phyloP scores from a whole-genome alignment of 2,113 vertebrate genomes.

The Montifringilla adamsi region DNA sequence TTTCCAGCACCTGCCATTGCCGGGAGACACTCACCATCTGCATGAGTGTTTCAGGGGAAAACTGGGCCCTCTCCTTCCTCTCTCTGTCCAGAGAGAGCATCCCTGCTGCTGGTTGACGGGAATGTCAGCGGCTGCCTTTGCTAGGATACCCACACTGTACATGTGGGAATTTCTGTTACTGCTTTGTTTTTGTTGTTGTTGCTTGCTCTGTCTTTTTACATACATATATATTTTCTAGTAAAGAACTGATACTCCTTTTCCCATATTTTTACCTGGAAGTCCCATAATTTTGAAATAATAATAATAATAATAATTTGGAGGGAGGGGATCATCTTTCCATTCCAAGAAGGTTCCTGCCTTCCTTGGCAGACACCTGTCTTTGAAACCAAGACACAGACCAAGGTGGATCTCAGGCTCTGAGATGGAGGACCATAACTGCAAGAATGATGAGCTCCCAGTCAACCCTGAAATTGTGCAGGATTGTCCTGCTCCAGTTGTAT shows the following conservation, averaged over 20 bases:
- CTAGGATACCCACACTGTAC: neutral
- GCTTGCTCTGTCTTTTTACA: neutral
- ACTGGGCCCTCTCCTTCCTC: neutral
- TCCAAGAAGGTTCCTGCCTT: neutral
- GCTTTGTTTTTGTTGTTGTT: neutral
- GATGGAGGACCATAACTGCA: neutral
- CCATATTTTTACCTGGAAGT: neutral
- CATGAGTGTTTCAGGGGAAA: neutral
- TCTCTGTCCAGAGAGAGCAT: neutral
- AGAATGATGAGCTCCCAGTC: neutral
- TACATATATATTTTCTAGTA: neutral
- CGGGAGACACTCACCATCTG: neutral
- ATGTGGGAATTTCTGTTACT: neutral
- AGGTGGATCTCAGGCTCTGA: neutral
- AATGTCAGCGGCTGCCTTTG: accelerated
- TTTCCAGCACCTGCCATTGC: neutral
- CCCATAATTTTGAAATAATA: neutral
- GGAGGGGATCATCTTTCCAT: neutral
- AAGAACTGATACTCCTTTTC: neutral
- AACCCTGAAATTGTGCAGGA: neutral
- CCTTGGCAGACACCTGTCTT: neutral
- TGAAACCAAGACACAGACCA: neutral
- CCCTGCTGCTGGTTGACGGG: neutral
- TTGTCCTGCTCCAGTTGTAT: neutral
- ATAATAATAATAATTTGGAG: neutral